Evolutionary conservation across 2,888 invertebrate genomes (phyloP), one percentile per base, ranked within the genome.

Genomic region (Uloborus plumipes): DNA sequence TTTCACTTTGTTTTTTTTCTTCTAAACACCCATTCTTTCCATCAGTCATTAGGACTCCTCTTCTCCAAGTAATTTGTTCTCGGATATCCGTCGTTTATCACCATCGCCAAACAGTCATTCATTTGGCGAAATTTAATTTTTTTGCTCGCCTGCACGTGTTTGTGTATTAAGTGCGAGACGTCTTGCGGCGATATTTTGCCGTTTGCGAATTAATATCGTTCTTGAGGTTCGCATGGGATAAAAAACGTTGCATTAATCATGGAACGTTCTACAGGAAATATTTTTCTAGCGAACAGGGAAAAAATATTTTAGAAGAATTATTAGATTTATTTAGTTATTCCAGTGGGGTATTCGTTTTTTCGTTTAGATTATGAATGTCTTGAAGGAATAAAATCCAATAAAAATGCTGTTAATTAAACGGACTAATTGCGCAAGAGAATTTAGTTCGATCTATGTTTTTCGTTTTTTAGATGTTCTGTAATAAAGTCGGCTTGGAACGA

Each of bases 11-110:
- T 11, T 58, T 50, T 49, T 72, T 51, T 39, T 53, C 20, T 51
- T 49, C 51, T 9, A 16, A 31, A 2, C 51, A n/a, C 14, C 31
- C 31, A 67, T 67, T 62, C n/a, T 55, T 26, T 77, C 69, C 70
- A 77, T 77, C 65, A 47, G 77, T 71, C 70, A 77, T 77, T 70
- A 71, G 50, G 53, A 55, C 65, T 77, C 71, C 51, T 49, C 64
- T 20, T 39, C 50, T 31, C 51, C 16, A 53, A 69, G 58, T 70
- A 71, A 77, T 77, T 62, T 77, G 62, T 65, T 77, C 58, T 50
- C 39, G 51, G 61, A 55, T 58, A 58, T 11, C 55, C 22, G 64
- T 65, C 77, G 62, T 77, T 71, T 71, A 70, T 77, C 55, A 77
- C 7, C 15, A 15, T 49, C 62, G 77, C 70, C 70, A 58, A 65